A percentile compares a stretch with the other conserved stretches of the same genome.
These are phyloP conservation scores for Dioctria rufipes DNA, from an alignment of 2,888 invertebrate species.

Conservation along the genomic window DNA sequence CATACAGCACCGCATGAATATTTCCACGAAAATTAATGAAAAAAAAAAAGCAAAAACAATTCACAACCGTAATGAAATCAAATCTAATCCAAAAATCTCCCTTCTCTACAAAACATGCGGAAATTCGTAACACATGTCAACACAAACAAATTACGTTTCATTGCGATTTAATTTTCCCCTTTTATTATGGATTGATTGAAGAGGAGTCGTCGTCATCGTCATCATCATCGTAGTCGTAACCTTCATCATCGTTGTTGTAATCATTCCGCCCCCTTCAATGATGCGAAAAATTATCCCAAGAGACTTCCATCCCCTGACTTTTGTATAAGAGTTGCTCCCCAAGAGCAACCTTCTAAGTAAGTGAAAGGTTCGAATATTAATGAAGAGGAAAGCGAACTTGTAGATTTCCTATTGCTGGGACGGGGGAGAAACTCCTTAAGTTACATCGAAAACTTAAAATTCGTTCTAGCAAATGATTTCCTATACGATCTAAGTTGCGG, in stretches of 20 bases:
- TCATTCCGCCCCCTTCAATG: slow-evolving; percentile 55
- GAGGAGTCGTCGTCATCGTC: slow-evolving; percentile 16
- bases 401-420: neutral
- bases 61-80: slow-evolving; percentile 26
- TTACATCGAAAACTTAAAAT: neutral
- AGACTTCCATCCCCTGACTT: slow-evolving; percentile 40
- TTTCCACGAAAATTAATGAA: too few relatives aligned
- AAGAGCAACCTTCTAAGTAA: neutral
- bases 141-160: slow-evolving; percentile 63
- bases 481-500: neutral
- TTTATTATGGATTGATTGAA: neutral
- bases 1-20: too few relatives aligned
- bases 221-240: too few relatives aligned
- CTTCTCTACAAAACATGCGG: neutral
- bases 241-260: slow-evolving; percentile 3
- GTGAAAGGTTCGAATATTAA: slow-evolving; percentile 12
- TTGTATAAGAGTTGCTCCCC: neutral
- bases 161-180: slow-evolving; percentile 61
- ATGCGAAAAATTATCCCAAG: slow-evolving; percentile 58
- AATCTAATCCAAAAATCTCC: slow-evolving; percentile 39
- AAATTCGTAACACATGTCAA: slow-evolving; percentile 64
- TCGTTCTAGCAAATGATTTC: neutral
- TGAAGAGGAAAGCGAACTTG: neutral
- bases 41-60: too few relatives aligned
- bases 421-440: neutral